A percentile compares a stretch with the other conserved stretches of the same genome.
Evolutionary conservation across 2,888 invertebrate genomes (phyloP).

Genomic region (Lasioglossum calceatum): DNA sequence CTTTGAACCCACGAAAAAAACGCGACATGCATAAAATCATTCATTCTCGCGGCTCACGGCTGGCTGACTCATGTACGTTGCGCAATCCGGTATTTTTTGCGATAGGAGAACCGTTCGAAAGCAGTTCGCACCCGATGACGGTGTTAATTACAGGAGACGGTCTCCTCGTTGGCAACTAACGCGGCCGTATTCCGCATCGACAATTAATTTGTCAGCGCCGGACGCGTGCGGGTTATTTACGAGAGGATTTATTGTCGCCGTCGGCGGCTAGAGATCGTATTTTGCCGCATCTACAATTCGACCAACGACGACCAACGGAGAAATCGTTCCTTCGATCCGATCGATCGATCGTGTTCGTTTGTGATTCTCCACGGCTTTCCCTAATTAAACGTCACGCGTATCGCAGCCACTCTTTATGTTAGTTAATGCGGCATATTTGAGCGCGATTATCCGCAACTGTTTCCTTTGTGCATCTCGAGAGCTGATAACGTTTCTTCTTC

Average conservation of each 20-base stretch:
- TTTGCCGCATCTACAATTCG: background rate
- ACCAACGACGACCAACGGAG: background rate
- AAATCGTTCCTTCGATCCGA: background rate
- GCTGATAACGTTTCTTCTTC: background rate
- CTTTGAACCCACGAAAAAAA: background rate
- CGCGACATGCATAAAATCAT: background rate
- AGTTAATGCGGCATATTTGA: background rate
- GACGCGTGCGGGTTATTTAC: constrained; percentile 25
- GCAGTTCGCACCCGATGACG: constrained; percentile 7
- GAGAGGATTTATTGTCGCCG: constrained; percentile 10
- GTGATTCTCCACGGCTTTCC: background rate
- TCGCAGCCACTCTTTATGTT: background rate
- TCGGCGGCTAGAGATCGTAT: background rate
- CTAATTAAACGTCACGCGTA: constrained; percentile 3
- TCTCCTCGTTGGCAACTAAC: constrained; percentile 9
- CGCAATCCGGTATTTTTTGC: background rate
- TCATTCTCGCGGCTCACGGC: background rate
- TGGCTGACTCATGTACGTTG: background rate
- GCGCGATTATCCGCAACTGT: background rate
- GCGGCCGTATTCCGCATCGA: constrained; percentile 3
- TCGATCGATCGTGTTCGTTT: background rate
- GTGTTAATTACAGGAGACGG: constrained; percentile 22
- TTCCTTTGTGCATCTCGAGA: background rate
- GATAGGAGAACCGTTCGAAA: background rate
- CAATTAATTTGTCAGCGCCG: constrained; percentile 27